phyloP scores from a whole-genome alignment of 2,888 invertebrate genomes.

The Holacanthella duospinosa region DNA sequence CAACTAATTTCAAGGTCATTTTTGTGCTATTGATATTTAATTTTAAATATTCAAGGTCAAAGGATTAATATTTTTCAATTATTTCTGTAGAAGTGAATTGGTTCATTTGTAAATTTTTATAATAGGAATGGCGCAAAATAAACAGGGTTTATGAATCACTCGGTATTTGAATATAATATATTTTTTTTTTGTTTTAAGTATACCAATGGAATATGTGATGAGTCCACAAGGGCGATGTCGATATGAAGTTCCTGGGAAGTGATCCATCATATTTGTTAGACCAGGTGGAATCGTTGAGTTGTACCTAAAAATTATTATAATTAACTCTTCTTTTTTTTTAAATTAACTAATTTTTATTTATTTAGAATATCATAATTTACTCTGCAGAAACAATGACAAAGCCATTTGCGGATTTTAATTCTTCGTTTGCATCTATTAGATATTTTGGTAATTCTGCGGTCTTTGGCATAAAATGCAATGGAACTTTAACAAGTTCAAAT shows the following conservation, averaged over 20 bases:
- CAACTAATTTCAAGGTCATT: no score
- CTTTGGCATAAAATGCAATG: constrained; percentile 39
- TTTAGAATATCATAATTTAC: constrained; percentile 17
- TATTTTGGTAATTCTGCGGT: constrained; percentile 38
- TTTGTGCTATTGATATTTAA: no score
- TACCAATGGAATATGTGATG: constrained; percentile 40
- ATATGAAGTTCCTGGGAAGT: constrained; percentile 43
- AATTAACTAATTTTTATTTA: not conserved
- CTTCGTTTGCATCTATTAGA: constrained; percentile 38
- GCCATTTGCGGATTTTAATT: constrained; percentile 41
- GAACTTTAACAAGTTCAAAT: constrained; percentile 39
- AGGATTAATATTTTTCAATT: no score
- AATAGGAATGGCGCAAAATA: no score
- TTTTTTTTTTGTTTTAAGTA: constrained; percentile 13
- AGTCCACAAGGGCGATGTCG: constrained; percentile 41
- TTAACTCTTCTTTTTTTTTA: not conserved
- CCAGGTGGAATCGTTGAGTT: constrained; percentile 44
- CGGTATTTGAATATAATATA: not conserved
- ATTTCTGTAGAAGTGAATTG: no score
- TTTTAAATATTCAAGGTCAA: no score
- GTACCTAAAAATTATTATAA: constrained; percentile 20
- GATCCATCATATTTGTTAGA: constrained; percentile 43
- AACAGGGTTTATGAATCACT: no score
- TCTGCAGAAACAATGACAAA: constrained; percentile 43
- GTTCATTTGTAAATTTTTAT: no score